A percentile compares a stretch with the other conserved stretches of the same genome.
Conservation (phyloP, 2,797 vertebrate species). For the Chiloscyllium punctatum region DNA sequence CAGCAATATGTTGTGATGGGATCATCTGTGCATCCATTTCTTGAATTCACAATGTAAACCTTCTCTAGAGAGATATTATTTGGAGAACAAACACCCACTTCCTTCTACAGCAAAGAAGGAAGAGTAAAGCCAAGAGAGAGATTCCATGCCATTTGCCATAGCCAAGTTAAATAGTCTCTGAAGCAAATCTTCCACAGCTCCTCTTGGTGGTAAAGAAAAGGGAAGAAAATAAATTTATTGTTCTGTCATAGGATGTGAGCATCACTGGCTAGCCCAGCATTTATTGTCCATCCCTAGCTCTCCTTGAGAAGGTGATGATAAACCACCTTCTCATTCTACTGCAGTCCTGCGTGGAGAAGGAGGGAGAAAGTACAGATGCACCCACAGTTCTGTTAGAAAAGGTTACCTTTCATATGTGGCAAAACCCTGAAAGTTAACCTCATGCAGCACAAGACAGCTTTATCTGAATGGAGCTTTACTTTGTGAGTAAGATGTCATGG, state of each 20-base stretch:
- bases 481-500: not conserved
- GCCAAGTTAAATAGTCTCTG: not conserved
- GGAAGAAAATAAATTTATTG: too few species aligned
- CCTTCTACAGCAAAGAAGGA: not conserved
- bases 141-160: not conserved
- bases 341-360: too few species aligned
- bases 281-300: too few species aligned
- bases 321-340: too few species aligned
- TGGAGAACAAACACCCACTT: not conserved
- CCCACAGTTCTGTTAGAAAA: not conserved
- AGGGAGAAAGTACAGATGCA: too few species aligned
- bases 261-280: too few species aligned
- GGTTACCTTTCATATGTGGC: not conserved
- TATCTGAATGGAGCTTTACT: not conserved
- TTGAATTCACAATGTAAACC: not conserved
- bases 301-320: too few species aligned
- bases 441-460: not conserved
- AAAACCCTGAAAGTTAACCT: not conserved
- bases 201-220: not conserved
- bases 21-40: not conserved
- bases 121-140: not conserved
- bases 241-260: too few species aligned
- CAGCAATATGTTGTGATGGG: not conserved
- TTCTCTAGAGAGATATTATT: not conserved
- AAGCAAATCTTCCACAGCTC: not conserved